Evolutionary conservation across 2,113 vertebrate genomes (phyloP).

Genomic region (Terrapene triunguis): DNA sequence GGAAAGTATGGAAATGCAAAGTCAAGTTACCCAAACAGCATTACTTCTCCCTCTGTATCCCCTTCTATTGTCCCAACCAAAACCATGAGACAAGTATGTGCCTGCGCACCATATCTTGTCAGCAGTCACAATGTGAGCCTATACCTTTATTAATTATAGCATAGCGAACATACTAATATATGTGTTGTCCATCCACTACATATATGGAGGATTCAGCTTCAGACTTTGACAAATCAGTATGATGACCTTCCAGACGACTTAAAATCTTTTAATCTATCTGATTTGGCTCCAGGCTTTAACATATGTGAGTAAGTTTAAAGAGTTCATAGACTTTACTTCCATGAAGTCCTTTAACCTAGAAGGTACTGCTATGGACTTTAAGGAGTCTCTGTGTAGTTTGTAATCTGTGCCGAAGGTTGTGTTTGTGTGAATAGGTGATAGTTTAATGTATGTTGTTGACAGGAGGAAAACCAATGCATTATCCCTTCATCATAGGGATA

Average conservation of each 20-base stretch:
- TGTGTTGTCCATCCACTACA: not conserved
- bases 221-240: not conserved
- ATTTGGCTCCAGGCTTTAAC: not conserved
- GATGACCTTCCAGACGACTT: not conserved
- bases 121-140: not conserved
- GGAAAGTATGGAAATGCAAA: not conserved
- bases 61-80: not conserved
- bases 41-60: not conserved
- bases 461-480: not conserved
- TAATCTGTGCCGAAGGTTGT: not conserved
- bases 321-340: not conserved
- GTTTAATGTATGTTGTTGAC: not conserved
- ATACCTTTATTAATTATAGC: not conserved
- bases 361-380: not conserved
- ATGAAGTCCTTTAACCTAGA: not conserved
- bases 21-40: not conserved
- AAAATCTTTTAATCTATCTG: not conserved
- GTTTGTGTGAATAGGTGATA: not conserved
- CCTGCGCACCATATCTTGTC: not conserved
- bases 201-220: not conserved
- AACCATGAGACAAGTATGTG: not conserved
- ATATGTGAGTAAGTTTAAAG: not conserved
- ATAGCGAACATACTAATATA: not conserved
- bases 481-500: not conserved
- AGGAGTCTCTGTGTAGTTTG: not conserved